These are phyloP conservation scores for Lagodon rhomboides DNA, from an alignment of 2,797 vertebrate genomes.

Conservation along the genomic window DNA sequence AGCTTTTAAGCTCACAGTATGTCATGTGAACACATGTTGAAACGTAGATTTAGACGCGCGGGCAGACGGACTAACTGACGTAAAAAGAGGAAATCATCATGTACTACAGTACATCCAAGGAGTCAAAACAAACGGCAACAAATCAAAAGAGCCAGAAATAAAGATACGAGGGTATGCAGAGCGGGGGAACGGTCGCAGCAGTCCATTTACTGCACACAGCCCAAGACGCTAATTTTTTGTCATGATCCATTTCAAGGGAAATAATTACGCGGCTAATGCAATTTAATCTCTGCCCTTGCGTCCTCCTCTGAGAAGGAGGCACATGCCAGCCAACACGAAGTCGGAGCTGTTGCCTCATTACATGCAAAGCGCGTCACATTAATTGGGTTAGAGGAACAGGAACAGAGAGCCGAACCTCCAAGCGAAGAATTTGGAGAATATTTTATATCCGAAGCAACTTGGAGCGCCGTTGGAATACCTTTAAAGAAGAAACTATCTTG, in stretches of 20 bases:
- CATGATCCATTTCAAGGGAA: constrained; percentile 77
- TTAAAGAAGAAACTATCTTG: constrained; percentile 8
- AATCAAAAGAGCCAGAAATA: neutral
- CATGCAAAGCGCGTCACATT: constrained; percentile 72
- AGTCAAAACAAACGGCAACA: neutral
- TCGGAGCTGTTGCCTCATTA: constrained; percentile 71
- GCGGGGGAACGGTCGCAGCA: constrained; percentile 21
- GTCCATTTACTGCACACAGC: constrained; percentile 52
- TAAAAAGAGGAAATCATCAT: neutral
- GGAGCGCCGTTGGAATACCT: constrained; percentile 44
- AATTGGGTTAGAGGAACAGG: constrained; percentile 72
- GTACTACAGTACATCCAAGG: neutral
- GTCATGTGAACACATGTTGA: constrained; percentile 27
- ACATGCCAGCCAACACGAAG: constrained; percentile 67
- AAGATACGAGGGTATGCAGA: constrained; percentile 5
- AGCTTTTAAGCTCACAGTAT: constrained; percentile 53
- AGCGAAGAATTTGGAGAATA: constrained; percentile 56
- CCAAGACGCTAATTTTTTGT: constrained; percentile 70
- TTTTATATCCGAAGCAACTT: constrained; percentile 64
- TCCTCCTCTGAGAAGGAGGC: constrained; percentile 72
- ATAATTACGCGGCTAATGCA: constrained; percentile 80
- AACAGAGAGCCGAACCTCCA: constrained; percentile 61
- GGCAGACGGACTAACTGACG: neutral
- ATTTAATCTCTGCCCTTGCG: constrained; percentile 78
- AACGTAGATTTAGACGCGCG: neutral